These are phyloP conservation scores for Diachasma alloeum DNA, from an alignment of 1,140 invertebrate species.

Conservation along the genomic window DNA sequence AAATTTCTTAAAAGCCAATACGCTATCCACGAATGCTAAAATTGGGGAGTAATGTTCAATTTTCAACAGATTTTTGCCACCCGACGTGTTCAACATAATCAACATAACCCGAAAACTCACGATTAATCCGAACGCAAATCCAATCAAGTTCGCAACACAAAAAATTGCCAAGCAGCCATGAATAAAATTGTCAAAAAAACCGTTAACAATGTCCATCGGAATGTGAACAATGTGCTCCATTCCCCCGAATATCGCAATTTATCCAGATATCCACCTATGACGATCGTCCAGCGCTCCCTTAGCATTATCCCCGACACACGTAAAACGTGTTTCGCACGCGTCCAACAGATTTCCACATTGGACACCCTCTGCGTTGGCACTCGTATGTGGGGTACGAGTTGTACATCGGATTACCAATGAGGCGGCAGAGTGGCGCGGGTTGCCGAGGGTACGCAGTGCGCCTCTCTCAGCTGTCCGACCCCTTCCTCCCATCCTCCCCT, in stretches of 20 bases:
- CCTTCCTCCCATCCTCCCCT: neutral
- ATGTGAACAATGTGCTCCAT: neutral
- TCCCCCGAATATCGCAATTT: neutral
- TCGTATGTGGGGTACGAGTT: neutral
- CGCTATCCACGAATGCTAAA: no score
- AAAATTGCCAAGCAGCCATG: no score
- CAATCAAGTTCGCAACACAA: no score
- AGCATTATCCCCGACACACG: conserved; percentile 30
- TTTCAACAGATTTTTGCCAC: no score
- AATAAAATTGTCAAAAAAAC: no score
- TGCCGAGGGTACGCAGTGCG: neutral
- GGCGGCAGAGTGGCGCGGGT: conserved; percentile 30
- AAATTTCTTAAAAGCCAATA: no score
- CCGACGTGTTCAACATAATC: no score
- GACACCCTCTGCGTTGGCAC: neutral
- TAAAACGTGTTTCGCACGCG: conserved; percentile 34
- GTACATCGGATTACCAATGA: conserved; percentile 47
- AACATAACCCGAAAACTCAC: no score
- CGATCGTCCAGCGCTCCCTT: neutral
- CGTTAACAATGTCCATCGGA: no score
- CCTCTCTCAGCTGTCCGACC: neutral
- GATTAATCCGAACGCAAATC: no score
- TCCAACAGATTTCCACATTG: conserved; percentile 27
- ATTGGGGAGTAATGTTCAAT: no score
- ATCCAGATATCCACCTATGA: neutral